Percentiles rank a stretch among this genome's conserved stretches.
Conservation (phyloP, 2,888 invertebrate genomes). For the Dione vanillae region DNA sequence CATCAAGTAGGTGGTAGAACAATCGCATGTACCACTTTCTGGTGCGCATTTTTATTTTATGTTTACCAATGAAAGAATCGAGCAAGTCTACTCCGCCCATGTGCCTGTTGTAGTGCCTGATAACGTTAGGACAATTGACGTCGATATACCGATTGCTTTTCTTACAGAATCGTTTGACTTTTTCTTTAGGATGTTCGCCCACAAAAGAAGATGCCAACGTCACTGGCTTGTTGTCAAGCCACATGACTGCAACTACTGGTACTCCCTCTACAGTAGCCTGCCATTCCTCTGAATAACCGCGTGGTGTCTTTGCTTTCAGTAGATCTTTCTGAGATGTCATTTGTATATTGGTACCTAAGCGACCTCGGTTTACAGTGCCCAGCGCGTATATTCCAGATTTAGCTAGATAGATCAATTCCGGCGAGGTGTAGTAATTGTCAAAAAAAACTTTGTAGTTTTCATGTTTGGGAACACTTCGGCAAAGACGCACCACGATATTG, state of each 20-base stretch:
- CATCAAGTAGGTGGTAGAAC: conserved; percentile 46
- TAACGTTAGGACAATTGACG: conserved; percentile 46
- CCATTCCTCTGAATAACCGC: conserved; percentile 45
- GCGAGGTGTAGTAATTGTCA: too few species aligned
- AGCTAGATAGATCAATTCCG: too few species aligned
- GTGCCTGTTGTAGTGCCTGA: conserved; percentile 49
- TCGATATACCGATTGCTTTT: conserved; percentile 38
- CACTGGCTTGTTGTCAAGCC: conserved; percentile 49
- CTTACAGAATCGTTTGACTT: conserved; percentile 44
- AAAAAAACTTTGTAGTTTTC: too few species aligned
- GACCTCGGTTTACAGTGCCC: conserved; percentile 42
- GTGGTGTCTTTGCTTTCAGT: conserved; percentile 24
- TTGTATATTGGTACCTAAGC: conserved; percentile 41
- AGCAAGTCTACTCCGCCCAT: conserved; percentile 50
- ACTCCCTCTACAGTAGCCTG: conserved; percentile 30
- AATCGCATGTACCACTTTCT: conserved; percentile 44
- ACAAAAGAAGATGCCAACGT: conserved; percentile 44
- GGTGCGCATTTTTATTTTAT: conserved; percentile 44
- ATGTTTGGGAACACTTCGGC: too few species aligned
- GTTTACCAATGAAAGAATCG: conserved; percentile 42
- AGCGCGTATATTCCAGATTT: too few species aligned
- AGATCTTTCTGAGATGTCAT: conserved; percentile 43
- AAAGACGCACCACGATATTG: too few species aligned
- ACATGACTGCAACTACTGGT: conserved; percentile 37
- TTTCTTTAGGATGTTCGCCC: conserved; percentile 43